Base-by-base conservation (phyloP, 1,140 invertebrate genomes). In the Lasaia peninsularis region DNA sequence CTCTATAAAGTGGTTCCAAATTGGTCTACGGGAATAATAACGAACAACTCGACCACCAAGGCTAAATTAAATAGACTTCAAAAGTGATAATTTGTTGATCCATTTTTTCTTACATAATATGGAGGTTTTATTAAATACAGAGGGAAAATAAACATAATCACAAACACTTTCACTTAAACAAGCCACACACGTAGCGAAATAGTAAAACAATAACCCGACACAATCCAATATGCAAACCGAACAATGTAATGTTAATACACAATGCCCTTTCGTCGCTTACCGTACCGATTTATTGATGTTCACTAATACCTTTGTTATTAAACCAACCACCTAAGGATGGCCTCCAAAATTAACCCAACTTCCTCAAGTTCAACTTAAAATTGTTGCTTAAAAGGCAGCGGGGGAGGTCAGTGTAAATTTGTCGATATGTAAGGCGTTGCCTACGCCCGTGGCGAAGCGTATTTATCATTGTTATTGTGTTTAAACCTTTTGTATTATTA, bases 191-290 rank as follows among this genome's bases (percentile, higher is more conserved):
- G 73, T 83, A 62, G 80, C 65, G 54, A 63, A 69, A 62, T 56
- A 51, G 58, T 35, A 69, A 66, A 80, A 87, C 78, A 85, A 85
- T 85, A 73, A 74, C 37, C 40, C 72, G 78, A 78, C 80, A 80
- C 79, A 87, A 83, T 83, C 83, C 80, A 86, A 86, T 83, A 86
- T 84, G 76, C 79, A 73, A 79, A 81, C 71, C 68, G 71, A 82
- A 79, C 81, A 82, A 85, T 81, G 71, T 80, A 81, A 76, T 80
- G 75, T 67, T 68, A 71, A 74, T 48, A 48, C 67, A 80, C 83
- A 82, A 86, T 78, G 74, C 71, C 66, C 74, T 86, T 84, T 86
- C 82, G 80, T 85, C 81, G 84, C 78, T 83, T 79, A 84, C 80
- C 65, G 72, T 80, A 73, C 73, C 80, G 76, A 85, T 85, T 83